Conservation (phyloP, 2,113 vertebrate species). For the Acrocephalus kingi region DNA sequence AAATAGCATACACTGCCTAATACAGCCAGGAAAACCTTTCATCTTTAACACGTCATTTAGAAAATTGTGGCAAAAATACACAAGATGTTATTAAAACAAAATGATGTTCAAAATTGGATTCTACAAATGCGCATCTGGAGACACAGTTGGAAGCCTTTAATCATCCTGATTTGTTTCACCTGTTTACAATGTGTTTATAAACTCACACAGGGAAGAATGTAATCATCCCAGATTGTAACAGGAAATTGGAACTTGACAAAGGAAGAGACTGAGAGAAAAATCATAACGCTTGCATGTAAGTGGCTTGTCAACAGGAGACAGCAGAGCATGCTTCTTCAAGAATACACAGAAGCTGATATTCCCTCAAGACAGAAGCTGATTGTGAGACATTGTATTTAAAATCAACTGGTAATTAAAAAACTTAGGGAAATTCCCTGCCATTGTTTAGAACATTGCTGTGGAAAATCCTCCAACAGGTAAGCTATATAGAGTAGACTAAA, state of each 20-base stretch:
- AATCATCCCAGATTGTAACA: background rate
- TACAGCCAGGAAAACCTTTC: background rate
- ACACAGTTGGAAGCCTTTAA: conserved; percentile 21
- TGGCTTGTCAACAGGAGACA: background rate
- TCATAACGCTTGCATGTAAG: background rate
- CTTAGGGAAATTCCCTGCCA: background rate
- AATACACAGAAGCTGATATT: background rate
- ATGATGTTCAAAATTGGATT: background rate
- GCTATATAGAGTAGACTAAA: background rate
- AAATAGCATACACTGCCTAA: background rate
- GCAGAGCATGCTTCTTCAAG: background rate
- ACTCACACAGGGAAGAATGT: background rate
- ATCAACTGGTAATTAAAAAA: background rate
- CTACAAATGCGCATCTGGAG: background rate
- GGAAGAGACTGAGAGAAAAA: background rate
- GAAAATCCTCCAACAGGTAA: background rate
- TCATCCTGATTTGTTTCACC: conserved; percentile 20
- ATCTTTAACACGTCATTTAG: background rate
- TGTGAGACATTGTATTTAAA: background rate
- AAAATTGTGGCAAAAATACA: background rate
- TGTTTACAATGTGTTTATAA: background rate
- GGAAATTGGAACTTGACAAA: conserved; percentile 6
- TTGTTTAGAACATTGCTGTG: background rate
- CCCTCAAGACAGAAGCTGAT: background rate
- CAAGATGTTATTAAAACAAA: background rate